Evolutionary conservation across 1,140 invertebrate genomes (phyloP), one percentile per base, ranked within the genome.

Genomic region (Coptotermes formosanus): DNA sequence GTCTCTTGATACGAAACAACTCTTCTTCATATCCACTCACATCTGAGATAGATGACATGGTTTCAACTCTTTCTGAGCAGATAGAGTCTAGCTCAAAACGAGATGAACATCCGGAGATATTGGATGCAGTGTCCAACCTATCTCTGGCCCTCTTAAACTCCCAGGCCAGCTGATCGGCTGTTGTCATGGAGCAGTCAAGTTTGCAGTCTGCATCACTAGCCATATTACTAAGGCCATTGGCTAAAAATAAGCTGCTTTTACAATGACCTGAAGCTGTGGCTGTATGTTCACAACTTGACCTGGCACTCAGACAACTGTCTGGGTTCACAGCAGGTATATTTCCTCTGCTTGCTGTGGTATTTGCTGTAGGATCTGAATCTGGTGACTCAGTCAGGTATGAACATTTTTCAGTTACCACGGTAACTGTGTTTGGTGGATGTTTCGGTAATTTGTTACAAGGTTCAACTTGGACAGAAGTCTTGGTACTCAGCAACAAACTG

Each of bases 21-120:
- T 89, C 88, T 85, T 89, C 89, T 87, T 89, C 89, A 85, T 89
- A 87, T 11, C 88, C 89, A 87, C 88, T 89, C 7, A 88, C 84
- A 69, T 89, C 88, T 30, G 88, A 89, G 43, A 88, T 87, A 75
- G 88, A 89, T 23, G 89, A 89, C 85, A 88, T 88, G 8, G 87
- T 88, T 75, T 89, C 89, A 84, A 87, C 87, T 38, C 86, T 38
- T 82, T 89, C 89, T 32, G 89, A 89, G 83, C 82, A 89, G 55
- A 87, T 87, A 11, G 89, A 89, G 32, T 89, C 89, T 25, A 89
- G 25, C 43, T 89, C 89, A 87, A 86, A 89, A 32, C 86, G 87
- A n/a, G 89, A 89, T 43, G 88, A 89, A 85, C 84, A 87, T 85
- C 69, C 87, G 86, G 82, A 88, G 82, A 86, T 85, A 69, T 83